These are phyloP conservation scores for Noctua comes DNA, from an alignment of 2,888 invertebrate genomes.

Conservation along the genomic window DNA sequence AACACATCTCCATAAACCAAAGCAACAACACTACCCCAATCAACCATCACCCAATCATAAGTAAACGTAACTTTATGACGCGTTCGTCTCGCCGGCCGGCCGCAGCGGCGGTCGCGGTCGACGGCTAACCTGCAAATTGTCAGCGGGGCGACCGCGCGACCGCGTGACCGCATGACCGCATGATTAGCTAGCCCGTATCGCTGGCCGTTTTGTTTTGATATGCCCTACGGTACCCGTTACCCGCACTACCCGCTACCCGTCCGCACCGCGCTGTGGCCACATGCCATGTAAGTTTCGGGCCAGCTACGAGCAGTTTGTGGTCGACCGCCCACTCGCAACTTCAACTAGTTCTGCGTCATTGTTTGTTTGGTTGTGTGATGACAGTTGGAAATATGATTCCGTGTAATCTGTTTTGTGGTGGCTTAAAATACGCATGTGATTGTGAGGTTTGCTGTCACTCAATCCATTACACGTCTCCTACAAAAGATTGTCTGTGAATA, in stretches of 20 bases:
- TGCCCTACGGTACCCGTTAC: constrained; percentile 64
- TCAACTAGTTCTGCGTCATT: constrained; percentile 67
- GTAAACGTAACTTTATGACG: constrained; percentile 66
- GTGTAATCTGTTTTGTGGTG: constrained; percentile 27
- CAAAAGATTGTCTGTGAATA: neutral
- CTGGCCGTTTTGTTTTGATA: constrained; percentile 80
- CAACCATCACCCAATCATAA: constrained; percentile 47
- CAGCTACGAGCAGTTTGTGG: constrained; percentile 79
- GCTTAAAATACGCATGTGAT: neutral
- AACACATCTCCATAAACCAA: neutral
- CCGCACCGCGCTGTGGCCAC: constrained; percentile 66
- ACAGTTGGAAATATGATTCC: constrained; percentile 54
- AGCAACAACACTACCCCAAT: constrained; percentile 5
- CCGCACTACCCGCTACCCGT: constrained; percentile 53
- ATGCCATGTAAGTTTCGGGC: constrained; percentile 77
- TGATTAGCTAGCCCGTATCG: constrained; percentile 80
- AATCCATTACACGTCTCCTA: neutral
- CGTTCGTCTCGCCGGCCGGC: constrained; percentile 58
- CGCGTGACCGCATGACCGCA: constrained; percentile 75
- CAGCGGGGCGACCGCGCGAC: constrained; percentile 72
- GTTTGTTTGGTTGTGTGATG: constrained; percentile 57
- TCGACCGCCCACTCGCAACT: constrained; percentile 69
- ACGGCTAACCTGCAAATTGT: constrained; percentile 83
- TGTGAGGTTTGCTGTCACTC: neutral
- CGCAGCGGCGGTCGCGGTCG: constrained; percentile 67